Evolutionary conservation across 2,797 vertebrate species (phyloP).

Genomic region (Chaetodon trifasciatus): DNA sequence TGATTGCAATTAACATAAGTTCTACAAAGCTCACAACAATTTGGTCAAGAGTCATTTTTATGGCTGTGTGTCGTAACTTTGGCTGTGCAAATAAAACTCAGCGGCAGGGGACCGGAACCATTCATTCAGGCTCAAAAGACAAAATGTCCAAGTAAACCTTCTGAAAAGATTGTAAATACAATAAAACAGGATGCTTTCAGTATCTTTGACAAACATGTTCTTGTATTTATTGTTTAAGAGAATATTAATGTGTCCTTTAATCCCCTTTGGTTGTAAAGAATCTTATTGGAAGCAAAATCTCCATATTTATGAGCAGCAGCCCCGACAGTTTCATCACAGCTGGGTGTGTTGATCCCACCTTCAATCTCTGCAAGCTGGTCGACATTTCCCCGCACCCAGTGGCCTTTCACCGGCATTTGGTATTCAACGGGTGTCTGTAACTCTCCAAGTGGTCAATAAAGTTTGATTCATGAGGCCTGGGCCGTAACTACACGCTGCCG

Average conservation of each 20-base stretch:
- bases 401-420: slow-evolving; percentile 74
- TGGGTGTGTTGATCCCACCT: slow-evolving; percentile 43
- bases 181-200: slow-evolving; percentile 18
- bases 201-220: slow-evolving; percentile 26
- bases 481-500: slow-evolving; percentile 66
- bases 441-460: slow-evolving; percentile 82
- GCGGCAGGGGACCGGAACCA: background rate
- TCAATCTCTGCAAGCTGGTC: slow-evolving; percentile 52
- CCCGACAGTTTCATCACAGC: slow-evolving; percentile 61
- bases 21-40: slow-evolving; percentile 19
- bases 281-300: slow-evolving; percentile 57
- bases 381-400: slow-evolving; percentile 40
- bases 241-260: slow-evolving; percentile 44
- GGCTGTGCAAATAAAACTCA: background rate
- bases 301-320: slow-evolving; percentile 75
- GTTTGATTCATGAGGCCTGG: slow-evolving; percentile 77
- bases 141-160: background rate
- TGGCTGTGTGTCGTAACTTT: slow-evolving; percentile 2
- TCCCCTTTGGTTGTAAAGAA: slow-evolving; percentile 51
- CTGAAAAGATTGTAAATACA: slow-evolving; percentile 12
- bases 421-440: slow-evolving; percentile 79
- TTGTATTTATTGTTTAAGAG: slow-evolving; percentile 48
- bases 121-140: background rate
- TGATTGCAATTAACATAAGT: slow-evolving; percentile 5
- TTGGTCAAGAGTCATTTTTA: background rate